Conservation (phyloP, 2,113 vertebrate species). For the Etheostoma cragini region DNA sequence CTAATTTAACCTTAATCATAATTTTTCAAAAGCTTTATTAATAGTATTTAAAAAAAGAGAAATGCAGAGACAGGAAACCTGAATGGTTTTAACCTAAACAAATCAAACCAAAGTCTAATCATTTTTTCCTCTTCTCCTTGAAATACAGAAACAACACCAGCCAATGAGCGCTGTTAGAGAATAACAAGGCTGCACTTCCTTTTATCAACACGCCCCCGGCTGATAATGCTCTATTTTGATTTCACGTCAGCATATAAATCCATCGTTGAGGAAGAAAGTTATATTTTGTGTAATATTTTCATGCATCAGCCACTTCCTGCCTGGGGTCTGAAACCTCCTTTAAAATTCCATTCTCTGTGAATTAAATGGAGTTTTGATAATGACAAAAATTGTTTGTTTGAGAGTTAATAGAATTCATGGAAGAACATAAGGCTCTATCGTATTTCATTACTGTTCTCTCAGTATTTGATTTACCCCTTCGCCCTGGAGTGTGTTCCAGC, state of each 20-base stretch:
- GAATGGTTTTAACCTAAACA: slow-evolving; percentile 47
- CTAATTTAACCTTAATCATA: slow-evolving; percentile 57
- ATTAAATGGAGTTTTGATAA: slow-evolving; percentile 74
- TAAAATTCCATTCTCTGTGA: slow-evolving; percentile 57
- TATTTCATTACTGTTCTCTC: slow-evolving; percentile 68
- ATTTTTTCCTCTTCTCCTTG: slow-evolving; percentile 27
- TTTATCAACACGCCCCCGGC: slow-evolving; percentile 29
- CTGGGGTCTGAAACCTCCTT: slow-evolving; percentile 40
- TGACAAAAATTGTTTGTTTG: slow-evolving; percentile 74
- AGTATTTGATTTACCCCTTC: slow-evolving; percentile 54
- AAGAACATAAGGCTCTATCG: slow-evolving; percentile 45
- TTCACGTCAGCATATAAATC: slow-evolving; percentile 38
- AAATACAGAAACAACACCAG: slow-evolving; percentile 33
- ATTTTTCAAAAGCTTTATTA: slow-evolving; percentile 45
- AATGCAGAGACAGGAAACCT: slow-evolving; percentile 33
- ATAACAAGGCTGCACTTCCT: slow-evolving; percentile 23
- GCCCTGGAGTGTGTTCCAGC: slow-evolving; percentile 54
- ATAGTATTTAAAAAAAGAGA: slow-evolving; percentile 52
- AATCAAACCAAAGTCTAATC: slow-evolving; percentile 41
- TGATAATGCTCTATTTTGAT: slow-evolving; percentile 21
- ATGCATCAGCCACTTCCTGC: slow-evolving; percentile 40
- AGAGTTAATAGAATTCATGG: slow-evolving; percentile 71
- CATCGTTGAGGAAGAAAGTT: slow-evolving; percentile 31
- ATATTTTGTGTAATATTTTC: slow-evolving; percentile 51
- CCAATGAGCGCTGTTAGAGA: slow-evolving; percentile 7